phyloP scores from a whole-genome alignment of 2,797 vertebrate species.

The Macropodus opercularis region DNA sequence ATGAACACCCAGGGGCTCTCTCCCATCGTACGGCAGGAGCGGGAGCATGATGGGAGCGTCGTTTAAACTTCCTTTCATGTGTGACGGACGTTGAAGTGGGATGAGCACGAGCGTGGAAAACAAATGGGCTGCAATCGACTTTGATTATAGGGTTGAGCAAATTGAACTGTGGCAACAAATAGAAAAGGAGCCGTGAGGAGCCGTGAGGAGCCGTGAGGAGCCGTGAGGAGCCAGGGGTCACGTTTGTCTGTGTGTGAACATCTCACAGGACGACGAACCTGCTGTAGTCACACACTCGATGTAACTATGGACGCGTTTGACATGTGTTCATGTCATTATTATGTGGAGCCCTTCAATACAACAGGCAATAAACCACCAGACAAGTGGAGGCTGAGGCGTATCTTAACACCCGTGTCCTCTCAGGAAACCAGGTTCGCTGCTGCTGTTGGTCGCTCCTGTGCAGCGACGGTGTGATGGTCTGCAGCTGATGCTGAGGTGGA shows the following conservation, averaged over 20 bases:
- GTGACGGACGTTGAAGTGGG: constrained; percentile 45
- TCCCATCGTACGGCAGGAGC: constrained; percentile 48
- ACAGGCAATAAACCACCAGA: too few relatives aligned
- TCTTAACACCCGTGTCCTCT: too few relatives aligned
- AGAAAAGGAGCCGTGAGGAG: constrained; percentile 19
- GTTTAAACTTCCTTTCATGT: constrained; percentile 63
- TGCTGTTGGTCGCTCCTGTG: constrained; percentile 27
- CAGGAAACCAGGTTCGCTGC: too few relatives aligned
- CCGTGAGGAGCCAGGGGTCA: too few relatives aligned
- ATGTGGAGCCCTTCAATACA: too few relatives aligned
- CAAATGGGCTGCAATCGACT: constrained; percentile 52
- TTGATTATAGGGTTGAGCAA: constrained; percentile 69
- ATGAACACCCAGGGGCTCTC: constrained; percentile 73
- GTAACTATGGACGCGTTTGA: too few relatives aligned
- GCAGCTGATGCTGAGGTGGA: constrained; percentile 33
- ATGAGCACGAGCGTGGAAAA: constrained; percentile 38
- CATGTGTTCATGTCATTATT: too few relatives aligned
- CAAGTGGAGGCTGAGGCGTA: too few relatives aligned
- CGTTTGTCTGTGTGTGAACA: constrained; percentile 9
- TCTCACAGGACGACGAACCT: too few relatives aligned
- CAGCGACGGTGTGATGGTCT: constrained; percentile 27
- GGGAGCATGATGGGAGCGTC: constrained; percentile 66
- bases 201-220: constrained; percentile 32
- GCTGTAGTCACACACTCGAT: too few relatives aligned
- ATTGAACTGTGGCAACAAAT: constrained; percentile 59